Base-by-base conservation (phyloP, 2,888 invertebrate species). In the Hyppa rectilinea region DNA sequence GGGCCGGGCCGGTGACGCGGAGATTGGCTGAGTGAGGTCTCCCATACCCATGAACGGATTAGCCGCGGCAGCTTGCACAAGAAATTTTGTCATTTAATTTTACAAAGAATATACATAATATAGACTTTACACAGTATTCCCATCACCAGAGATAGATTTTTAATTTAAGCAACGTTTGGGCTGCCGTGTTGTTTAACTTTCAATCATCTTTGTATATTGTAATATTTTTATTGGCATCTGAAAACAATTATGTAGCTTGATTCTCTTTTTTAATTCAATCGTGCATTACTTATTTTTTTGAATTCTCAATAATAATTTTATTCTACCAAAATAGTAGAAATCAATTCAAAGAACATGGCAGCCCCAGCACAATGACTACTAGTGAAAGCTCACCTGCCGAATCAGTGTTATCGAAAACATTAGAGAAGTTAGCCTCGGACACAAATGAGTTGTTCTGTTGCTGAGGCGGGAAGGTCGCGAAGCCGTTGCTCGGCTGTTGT, bases 381-480 rank as follows among this genome's bases (percentile, higher is more conserved):
- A 80, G 81, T 76, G 82, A 67, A 74, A 86, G 87, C 97, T 96
- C 96, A 97, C 97, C 97, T 95, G 96, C 92, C 85, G 96, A 94
- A 92, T 97, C 97, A 89, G 97, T 95, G 95, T 97, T 97, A 94
- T 98, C 98, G 96, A 98, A 98, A 87, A 98, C 98, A 88, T 98
- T 97, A 90, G 97, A 97, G 96, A 98, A 98, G 96, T 97, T 98
- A 95, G 97, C 98, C 93, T 98, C 98, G 90, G 98, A 97, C 91
- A 98, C 98, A 96, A 98, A 98, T 87, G 96, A 88, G 93, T 92
- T 92, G 92, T 90, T 90, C 82, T 82, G 85, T 68, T 81, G 87
- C 90, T 86, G 93, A 68, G 88, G 83, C 73, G 91, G 88, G 87
- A 89, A 89, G 83, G 90, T 88, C 79, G 88, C 87, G 90, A 92